Percentiles rank a stretch among this genome's conserved stretches.
These are phyloP conservation scores for Plecotus auritus DNA, from an alignment of 2,113 vertebrate genomes.

Conservation along the genomic window DNA sequence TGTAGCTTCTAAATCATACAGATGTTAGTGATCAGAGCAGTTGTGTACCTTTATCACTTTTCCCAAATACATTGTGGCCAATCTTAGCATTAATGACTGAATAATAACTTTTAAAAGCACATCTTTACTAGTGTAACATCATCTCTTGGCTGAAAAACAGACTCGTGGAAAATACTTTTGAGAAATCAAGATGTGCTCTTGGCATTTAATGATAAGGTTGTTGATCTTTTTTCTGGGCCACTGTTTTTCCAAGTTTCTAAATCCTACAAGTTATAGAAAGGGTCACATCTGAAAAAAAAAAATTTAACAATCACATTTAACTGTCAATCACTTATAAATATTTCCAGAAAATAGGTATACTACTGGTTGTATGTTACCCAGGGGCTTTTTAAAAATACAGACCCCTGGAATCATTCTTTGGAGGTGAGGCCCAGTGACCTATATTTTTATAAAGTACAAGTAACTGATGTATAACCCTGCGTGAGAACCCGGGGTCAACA, in stretches of 20 bases:
- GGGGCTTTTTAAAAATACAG: neutral
- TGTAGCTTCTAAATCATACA: neutral
- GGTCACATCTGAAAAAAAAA: neutral
- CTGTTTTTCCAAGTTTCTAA: neutral
- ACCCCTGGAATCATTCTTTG: neutral
- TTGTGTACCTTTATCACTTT: neutral
- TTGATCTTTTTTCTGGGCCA: neutral
- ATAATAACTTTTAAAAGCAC: neutral
- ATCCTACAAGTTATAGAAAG: neutral
- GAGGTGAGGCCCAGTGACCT: neutral
- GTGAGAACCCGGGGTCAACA: neutral
- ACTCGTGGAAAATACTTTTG: neutral
- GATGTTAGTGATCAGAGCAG: neutral
- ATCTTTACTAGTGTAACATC: neutral
- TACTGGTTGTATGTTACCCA: neutral
- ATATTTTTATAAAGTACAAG: neutral
- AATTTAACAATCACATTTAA: neutral
- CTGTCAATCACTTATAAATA: neutral
- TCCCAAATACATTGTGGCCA: neutral
- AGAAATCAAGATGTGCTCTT: slow-evolving; percentile 1
- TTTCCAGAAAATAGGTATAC: neutral
- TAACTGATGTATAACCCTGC: neutral
- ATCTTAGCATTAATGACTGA: neutral
- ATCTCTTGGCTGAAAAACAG: neutral
- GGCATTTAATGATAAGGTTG: neutral